A percentile compares a stretch with the other conserved stretches of the same genome.
Evolutionary conservation across 2,888 invertebrate species (phyloP).

Genomic region (Drosophila limbata): DNA sequence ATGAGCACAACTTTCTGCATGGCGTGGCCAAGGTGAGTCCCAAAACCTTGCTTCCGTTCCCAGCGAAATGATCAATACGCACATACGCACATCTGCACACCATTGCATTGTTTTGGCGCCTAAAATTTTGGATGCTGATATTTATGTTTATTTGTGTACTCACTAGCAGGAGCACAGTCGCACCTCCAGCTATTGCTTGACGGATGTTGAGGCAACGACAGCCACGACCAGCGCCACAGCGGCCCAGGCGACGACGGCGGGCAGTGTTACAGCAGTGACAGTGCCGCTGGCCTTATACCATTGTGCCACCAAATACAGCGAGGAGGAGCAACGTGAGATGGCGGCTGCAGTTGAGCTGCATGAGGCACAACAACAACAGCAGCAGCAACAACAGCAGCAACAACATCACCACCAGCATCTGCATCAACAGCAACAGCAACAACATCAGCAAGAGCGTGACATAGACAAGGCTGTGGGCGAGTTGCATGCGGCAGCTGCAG

Average conservation of each 20-base stretch:
- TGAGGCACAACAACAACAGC: conserved; percentile 52
- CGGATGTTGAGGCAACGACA: conserved; percentile 72
- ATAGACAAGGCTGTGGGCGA: conserved; percentile 80
- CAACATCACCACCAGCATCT: conserved; percentile 47
- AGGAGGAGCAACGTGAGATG: conserved; percentile 74
- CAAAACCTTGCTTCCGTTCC: neutral
- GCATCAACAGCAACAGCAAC: conserved; percentile 58
- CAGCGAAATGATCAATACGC: neutral
- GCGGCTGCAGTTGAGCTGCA: conserved; percentile 60
- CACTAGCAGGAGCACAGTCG: conserved; percentile 68
- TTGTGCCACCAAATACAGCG: conserved; percentile 72
- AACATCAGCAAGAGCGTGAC: conserved; percentile 72
- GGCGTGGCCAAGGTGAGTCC: conserved; percentile 74
- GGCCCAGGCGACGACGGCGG: conserved; percentile 35
- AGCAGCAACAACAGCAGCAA: conserved; percentile 37
- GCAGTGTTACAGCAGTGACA: conserved; percentile 51
- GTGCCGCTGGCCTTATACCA: conserved; percentile 72
- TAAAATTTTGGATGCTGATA: conserved; percentile 25
- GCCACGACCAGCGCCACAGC: conserved; percentile 40
- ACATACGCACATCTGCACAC: neutral
- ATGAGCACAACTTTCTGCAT: conserved; percentile 83
- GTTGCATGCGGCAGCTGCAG: conserved; percentile 68
- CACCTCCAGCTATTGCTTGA: conserved; percentile 75
- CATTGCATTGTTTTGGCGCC: conserved; percentile 50
- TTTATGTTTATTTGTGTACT: neutral